phyloP scores from a whole-genome alignment of 2,888 invertebrate species.

The Boloria selene region DNA sequence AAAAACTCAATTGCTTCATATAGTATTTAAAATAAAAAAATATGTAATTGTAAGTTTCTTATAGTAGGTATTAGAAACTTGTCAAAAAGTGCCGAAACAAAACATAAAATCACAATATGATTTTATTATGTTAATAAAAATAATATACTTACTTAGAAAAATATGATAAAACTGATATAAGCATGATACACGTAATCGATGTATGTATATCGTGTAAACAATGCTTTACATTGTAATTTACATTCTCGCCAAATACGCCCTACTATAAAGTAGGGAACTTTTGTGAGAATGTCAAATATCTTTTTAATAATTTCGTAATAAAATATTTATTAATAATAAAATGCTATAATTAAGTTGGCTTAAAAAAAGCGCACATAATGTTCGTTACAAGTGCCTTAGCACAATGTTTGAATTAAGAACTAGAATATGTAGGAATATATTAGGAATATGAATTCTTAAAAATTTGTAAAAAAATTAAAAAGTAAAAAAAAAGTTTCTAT shows the following conservation, averaged over 20 bases:
- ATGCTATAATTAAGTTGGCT: slow-evolving; percentile 3
- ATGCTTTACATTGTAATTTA: neutral
- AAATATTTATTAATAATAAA: neutral
- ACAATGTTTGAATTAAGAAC: neutral
- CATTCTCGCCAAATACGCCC: neutral
- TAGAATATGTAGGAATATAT: neutral
- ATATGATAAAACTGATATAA: too few relatives aligned
- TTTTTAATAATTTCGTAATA: neutral
- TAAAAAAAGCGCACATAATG: slow-evolving; percentile 30
- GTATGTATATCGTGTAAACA: too few relatives aligned
- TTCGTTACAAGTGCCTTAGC: slow-evolving; percentile 42
- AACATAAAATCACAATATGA: neutral
- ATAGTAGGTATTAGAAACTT: too few relatives aligned
- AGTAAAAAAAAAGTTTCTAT: too few relatives aligned
- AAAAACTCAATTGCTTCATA: too few relatives aligned
- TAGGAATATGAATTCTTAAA: neutral
- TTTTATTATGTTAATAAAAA: neutral
- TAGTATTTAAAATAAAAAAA: too few relatives aligned
- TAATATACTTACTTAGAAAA: too few relatives aligned
- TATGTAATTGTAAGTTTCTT: too few relatives aligned
- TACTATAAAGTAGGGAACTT: neutral
- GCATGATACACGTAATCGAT: too few relatives aligned
- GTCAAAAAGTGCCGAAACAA: slow-evolving; percentile 20
- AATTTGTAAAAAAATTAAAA: too few relatives aligned
- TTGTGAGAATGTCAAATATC: slow-evolving; percentile 1